These are phyloP conservation scores for Epinephelus moara DNA, from an alignment of 2,113 vertebrate species.

Conservation along the genomic window DNA sequence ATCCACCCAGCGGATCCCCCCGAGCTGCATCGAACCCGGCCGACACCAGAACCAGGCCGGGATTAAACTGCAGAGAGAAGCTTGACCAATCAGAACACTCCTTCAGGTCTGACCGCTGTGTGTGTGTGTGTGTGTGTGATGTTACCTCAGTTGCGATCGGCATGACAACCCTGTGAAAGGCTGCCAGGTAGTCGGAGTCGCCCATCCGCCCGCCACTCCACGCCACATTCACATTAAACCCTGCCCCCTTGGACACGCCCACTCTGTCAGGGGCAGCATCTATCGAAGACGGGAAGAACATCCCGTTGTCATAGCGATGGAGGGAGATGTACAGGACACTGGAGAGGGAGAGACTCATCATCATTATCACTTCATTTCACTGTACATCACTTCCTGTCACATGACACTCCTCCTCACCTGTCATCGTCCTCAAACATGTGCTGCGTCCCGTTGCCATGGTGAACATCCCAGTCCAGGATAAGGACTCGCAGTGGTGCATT, in stretches of 20 bases:
- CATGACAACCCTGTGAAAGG: constrained; percentile 89
- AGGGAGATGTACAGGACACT: constrained; percentile 91
- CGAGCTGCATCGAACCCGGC: constrained; percentile 93
- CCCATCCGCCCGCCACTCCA: constrained; percentile 90
- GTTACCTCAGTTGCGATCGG: constrained; percentile 90
- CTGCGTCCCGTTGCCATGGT: constrained; percentile 95
- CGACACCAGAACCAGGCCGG: constrained; percentile 90
- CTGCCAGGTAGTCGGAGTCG: constrained; percentile 89
- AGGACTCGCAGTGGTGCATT: constrained; percentile 83
- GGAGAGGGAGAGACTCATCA: constrained; percentile 8
- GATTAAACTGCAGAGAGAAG: constrained; percentile 86
- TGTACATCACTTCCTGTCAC: background rate
- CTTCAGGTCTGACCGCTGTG: background rate
- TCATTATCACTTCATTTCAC: background rate
- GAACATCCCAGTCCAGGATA: constrained; percentile 93
- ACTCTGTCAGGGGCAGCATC: constrained; percentile 84
- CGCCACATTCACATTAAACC: constrained; percentile 91
- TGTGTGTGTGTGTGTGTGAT: background rate
- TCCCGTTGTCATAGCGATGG: constrained; percentile 90
- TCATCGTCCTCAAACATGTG: constrained; percentile 91
- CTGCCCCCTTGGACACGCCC: constrained; percentile 83
- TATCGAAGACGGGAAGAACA: constrained; percentile 89
- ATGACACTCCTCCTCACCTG: constrained; percentile 79
- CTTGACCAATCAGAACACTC: constrained; percentile 4
- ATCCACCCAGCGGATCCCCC: constrained; percentile 91